These are phyloP conservation scores for Cepaea hortensis DNA, from an alignment of 2,888 invertebrate species.

Conservation along the genomic window DNA sequence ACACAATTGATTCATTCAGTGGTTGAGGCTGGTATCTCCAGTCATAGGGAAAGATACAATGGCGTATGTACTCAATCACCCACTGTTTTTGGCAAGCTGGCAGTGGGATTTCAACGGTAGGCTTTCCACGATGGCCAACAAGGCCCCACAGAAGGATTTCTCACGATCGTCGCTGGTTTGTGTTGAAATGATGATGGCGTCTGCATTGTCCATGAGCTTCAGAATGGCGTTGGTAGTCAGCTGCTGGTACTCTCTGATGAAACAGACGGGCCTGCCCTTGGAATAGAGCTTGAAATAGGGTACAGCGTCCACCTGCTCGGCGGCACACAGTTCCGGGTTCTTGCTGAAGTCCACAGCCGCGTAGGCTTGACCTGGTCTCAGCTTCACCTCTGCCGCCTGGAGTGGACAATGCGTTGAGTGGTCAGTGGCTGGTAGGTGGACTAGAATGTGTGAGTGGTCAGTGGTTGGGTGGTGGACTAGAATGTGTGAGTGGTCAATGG, in stretches of 20 bases:
- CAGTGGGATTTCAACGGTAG: neutral
- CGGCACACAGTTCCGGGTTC: neutral
- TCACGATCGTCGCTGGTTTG: neutral
- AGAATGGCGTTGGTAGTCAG: neutral
- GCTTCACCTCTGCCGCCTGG: neutral
- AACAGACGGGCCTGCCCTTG: neutral
- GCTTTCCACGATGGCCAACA: neutral
- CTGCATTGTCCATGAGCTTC: neutral
- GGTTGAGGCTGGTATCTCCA: no score
- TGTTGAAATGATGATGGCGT: neutral
- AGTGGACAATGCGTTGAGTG: neutral
- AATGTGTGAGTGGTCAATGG: no score
- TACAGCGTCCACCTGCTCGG: neutral
- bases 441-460: no score
- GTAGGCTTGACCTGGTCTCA: neutral
- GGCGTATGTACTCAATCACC: neutral
- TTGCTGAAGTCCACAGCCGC: neutral
- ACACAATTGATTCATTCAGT: no score
- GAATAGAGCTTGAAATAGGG: constrained; percentile 4
- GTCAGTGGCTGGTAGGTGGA: neutral
- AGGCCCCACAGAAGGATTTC: neutral
- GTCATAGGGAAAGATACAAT: no score
- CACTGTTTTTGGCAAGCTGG: neutral
- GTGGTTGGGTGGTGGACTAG: no score
- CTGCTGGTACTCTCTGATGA: neutral